Base-by-base conservation (phyloP, 2,888 invertebrate genomes). In the Alloplasta piceator region DNA sequence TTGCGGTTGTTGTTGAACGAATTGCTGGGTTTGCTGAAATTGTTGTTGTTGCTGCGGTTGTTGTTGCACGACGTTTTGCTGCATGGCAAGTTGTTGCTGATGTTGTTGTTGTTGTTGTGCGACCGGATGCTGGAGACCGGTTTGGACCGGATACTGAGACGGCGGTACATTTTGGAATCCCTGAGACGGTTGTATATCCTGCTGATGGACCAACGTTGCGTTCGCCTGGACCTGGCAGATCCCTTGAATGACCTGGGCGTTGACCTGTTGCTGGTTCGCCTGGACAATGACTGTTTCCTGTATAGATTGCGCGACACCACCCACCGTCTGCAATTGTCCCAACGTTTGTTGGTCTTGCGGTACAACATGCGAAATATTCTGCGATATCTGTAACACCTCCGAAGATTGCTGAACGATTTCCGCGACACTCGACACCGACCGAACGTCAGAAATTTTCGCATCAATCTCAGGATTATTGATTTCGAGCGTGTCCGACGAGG, bases 21-120 rank as follows among this genome's bases (percentile, higher is more conserved):
- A 75, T 38, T 55, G 72, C 14, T 71, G 76, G 84, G 72, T 4
- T 83, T 85, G 85, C 64, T 85, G 89, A 84, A 76, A 77, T 84
- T 86, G 85, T 36, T 86, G 84, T 48, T 91, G 89, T 12, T 89
- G 89, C 7, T n/a, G 89, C 72, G 75, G 66, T 9, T 67, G 73
- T 12, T 67, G 61, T 14, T 73, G 78, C 10, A 61, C 50, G 38
- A 68, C 68, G 64, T 50, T 64, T 26, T 75, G 79, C 14, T 79
- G 79, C 63, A 68, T 70, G 12, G 68, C 63, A 48, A 67, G 16
- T 38, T 64, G 72, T 36, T 72, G 77, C 7, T 61, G 63, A 16
- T 79, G 76, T 43, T 70, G 73, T 52, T 82, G 82, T 36, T 85
- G 82, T 38, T 76, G 83, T 7, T 79, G 68, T n/a, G 83, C 41